Evolutionary conservation across 1,140 invertebrate species (phyloP), one percentile per base, ranked within the genome.

Genomic region (Drosophila orosa): DNA sequence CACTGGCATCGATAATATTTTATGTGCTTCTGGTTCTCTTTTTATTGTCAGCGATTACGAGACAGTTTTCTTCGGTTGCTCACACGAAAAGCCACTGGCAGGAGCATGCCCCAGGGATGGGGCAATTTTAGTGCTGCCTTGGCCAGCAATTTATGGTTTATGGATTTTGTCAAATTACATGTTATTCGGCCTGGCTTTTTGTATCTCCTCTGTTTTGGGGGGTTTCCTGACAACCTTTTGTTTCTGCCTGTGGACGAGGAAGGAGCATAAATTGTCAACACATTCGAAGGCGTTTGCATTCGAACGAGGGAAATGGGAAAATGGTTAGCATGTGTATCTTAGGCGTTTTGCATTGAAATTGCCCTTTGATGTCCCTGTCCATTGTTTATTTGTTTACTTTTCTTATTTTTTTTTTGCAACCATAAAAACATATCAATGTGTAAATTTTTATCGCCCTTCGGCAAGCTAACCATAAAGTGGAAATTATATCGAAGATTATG

Each of bases 121-220:
- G 63, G 25, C 39, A 37, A 62, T 74, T 83, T 89, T 79, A 89
- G 83, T 87, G 83, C 68, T 50, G 61, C 72, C 72, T 62, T 71
- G 67, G 66, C 57, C 61, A 68, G 67, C 62, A 87, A 83, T 87
- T 85, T 87, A 87, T 87, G 84, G 83, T 80, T 87, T 89, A 87
- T 87, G 84, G 79, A 87, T 87, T 76, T 83, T 86, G 83, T 87
- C 83, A 83, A 86, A 86, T 87, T 86, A 84, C 82, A 77, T 78
- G 66, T 56, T 77, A 52, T 73, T 62, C 65, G 8, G 13, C 22
- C 19, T 24, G 15, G 8, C 44, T 17, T 68, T 42, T 39, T 61
- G 48, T 60, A 35, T 25, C 45, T 55, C 10, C 35, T 68, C 15
- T 5, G 37, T 24, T 27, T 47, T 22, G 10, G 50, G 40, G 47